These are phyloP conservation scores for Aphis craccivora DNA, from an alignment of 1,140 invertebrate genomes.

Conservation along the genomic window DNA sequence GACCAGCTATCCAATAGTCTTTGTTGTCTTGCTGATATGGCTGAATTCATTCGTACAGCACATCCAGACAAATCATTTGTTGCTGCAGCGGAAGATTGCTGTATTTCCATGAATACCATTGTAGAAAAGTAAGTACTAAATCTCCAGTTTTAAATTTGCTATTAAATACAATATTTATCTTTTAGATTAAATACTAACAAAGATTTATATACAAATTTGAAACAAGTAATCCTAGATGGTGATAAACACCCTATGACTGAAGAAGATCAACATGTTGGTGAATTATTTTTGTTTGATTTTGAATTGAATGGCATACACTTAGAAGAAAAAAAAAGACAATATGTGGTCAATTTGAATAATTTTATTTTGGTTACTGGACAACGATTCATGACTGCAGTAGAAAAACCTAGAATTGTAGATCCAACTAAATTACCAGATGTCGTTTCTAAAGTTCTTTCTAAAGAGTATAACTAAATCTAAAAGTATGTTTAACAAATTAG, in stretches of 20 bases:
- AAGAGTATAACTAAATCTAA: conserved; percentile 68
- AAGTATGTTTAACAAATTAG: background rate
- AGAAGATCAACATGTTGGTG: conserved; percentile 84
- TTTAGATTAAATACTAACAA: conserved; percentile 87
- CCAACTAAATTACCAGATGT: conserved; percentile 74
- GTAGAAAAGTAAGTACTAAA: conserved; percentile 81
- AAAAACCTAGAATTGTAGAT: conserved; percentile 72
- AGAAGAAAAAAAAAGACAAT: conserved; percentile 74
- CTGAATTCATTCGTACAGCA: conserved; percentile 91
- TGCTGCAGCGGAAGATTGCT: conserved; percentile 84
- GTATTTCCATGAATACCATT: conserved; percentile 83
- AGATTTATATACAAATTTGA: conserved; percentile 79
- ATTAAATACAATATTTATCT: conserved; percentile 55
- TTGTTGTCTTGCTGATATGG: conserved; percentile 94
- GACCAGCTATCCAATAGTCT: conserved; percentile 92
- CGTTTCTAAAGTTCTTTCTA: conserved; percentile 77
- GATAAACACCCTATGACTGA: conserved; percentile 75
- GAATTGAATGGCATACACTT: conserved; percentile 96
- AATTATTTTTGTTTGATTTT: conserved; percentile 94
- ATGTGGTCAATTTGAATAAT: conserved; percentile 87
- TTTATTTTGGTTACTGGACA: conserved; percentile 82
- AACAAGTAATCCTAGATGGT: conserved; percentile 73
- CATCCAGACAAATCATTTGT: conserved; percentile 82
- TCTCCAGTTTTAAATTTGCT: background rate
- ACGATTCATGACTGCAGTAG: conserved; percentile 81